Base-by-base conservation (phyloP, 1,140 invertebrate genomes). In the Pseudomyrmex sp. region DNA sequence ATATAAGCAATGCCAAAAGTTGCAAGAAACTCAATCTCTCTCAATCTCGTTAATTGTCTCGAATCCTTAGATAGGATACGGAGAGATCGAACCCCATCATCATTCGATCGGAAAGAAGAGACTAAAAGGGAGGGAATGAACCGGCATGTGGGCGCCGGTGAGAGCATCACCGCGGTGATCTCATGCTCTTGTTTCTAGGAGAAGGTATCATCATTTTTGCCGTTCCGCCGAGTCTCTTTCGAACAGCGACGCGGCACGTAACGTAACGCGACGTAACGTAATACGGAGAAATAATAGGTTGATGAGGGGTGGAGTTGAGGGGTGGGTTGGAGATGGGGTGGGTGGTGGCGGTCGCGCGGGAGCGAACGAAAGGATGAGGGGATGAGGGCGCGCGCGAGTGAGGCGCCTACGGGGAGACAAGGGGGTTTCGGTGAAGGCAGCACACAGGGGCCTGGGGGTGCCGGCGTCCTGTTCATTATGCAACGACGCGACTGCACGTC, bases 401-500 rank as follows among this genome's bases (percentile, higher is more conserved):
- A 66, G 79, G 77, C 62, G 82, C 59, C 85, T 59, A 83, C 77
- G 82, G 83, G 80, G 58, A 69, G 74, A 83, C 70, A 82, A 83
- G 87, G 79, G 70, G 76, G 76, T 80, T 70, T 63, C 58, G 85
- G 83, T 70, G 84, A 69, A 82, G 63, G 73, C 63, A 79, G 74
- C 66, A 85, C 56, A 85, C 56, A 65, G 83, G 68, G 75, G 63
- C 69, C 82, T 65, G 86, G 84, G 77, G 62, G 83, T 82, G 85
- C 85, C 84, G 86, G 88, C 90, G 91, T 92, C 91, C 90, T 91
- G 91, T 93, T 93, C 92, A 93, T 93, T 93, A 93, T 93, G 92
- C 92, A 93, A 88, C 89, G 88, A 89, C 88, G 91, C 89, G 82
- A 89, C 88, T 89, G 88, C 83, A 89, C 76, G 76, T 79, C 65